A percentile compares a stretch with the other conserved stretches of the same genome.
Conservation (phyloP, 2,113 vertebrate species). For the Perca flavescens region DNA sequence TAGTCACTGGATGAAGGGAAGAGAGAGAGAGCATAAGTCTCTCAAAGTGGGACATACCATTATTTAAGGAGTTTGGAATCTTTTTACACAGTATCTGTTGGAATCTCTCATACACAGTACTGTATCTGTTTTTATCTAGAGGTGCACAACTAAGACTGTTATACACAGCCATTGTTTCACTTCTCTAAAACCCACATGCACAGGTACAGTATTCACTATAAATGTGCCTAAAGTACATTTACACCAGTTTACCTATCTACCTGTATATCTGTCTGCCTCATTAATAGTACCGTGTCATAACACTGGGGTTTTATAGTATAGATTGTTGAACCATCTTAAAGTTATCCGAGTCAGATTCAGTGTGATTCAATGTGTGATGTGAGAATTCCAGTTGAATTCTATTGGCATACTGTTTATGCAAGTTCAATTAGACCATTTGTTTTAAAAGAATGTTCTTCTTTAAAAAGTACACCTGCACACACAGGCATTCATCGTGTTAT, state of each 20-base stretch:
- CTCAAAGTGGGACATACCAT: background rate
- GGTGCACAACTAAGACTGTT: background rate
- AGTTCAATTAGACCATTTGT: background rate
- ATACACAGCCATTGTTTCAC: background rate
- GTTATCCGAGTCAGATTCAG: constrained; percentile 1
- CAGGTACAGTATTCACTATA: background rate
- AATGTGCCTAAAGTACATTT: background rate
- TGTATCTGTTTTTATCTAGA: background rate
- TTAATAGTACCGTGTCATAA: background rate
- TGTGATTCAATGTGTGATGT: background rate
- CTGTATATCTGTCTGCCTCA: background rate
- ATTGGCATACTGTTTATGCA: background rate
- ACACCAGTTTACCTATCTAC: background rate
- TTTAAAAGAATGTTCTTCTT: background rate
- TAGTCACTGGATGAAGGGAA: background rate
- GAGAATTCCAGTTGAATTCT: constrained; percentile 3
- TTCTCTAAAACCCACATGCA: background rate
- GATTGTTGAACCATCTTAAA: background rate
- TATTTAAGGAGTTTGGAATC: background rate
- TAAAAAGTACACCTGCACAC: background rate
- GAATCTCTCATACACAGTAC: too few relatives aligned
- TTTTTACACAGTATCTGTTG: background rate
- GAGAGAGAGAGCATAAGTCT: background rate
- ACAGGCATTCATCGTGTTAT: background rate
- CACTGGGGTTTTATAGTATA: background rate